Conservation (phyloP, 2,113 vertebrate genomes). For the Chroicocephalus ridibundus region DNA sequence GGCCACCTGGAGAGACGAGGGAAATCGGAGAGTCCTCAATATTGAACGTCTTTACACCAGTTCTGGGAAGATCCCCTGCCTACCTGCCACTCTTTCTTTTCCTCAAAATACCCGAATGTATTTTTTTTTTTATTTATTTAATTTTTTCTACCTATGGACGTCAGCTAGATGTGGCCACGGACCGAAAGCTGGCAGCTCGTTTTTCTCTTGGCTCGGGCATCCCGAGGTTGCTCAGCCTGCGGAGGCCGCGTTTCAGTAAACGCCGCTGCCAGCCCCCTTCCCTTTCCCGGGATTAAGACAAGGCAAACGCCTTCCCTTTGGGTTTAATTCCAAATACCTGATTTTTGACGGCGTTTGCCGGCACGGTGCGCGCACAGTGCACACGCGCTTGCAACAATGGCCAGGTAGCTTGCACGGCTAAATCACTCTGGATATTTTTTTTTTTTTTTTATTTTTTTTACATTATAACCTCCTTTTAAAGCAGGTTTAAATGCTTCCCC, state of each 20-base stretch:
- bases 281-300: neutral
- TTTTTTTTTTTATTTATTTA: neutral
- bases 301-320: neutral
- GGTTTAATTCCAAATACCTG: neutral
- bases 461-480: neutral
- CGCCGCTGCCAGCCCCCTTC: neutral
- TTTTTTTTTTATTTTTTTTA: neutral
- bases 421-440: neutral
- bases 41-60: neutral
- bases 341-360: neutral
- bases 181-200: neutral
- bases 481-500: neutral
- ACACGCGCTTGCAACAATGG: neutral
- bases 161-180: rapidly evolving
- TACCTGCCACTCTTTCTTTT: neutral
- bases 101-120: neutral
- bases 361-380: rapidly evolving
- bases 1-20: neutral
- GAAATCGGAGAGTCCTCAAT: neutral
- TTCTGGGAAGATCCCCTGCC: neutral
- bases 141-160: rapidly evolving
- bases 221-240: neutral
- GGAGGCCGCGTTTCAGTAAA: rapidly evolving
- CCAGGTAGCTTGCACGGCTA: neutral
- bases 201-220: neutral